Percentiles rank a stretch among this genome's conserved stretches.
These are phyloP conservation scores for Leucopsar rothschildi DNA, from an alignment of 2,113 vertebrate species.

Conservation along the genomic window DNA sequence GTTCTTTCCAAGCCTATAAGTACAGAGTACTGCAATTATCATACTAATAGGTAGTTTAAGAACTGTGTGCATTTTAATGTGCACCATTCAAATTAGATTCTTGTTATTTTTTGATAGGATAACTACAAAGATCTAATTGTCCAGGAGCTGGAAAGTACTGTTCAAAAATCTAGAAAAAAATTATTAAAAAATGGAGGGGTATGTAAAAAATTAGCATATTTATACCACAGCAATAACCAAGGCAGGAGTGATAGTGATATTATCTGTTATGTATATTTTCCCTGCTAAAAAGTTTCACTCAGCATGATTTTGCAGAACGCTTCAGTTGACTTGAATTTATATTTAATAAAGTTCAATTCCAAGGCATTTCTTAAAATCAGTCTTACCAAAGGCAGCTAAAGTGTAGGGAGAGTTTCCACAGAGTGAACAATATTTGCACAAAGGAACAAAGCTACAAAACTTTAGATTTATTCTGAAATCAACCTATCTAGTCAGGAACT, in stretches of 20 bases:
- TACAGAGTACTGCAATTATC: neutral
- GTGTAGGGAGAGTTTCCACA: too few species aligned
- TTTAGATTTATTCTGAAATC: neutral
- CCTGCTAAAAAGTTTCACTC: neutral
- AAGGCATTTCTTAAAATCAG: neutral
- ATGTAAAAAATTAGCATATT: neutral
- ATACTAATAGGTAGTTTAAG: conserved; percentile 14
- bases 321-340: neutral
- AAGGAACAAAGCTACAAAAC: neutral
- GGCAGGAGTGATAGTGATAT: neutral
- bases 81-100: neutral
- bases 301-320: neutral
- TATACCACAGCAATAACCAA: neutral
- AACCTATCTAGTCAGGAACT: neutral
- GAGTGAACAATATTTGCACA: neutral
- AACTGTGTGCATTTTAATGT: neutral
- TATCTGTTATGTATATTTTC: neutral
- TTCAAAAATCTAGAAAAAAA: neutral
- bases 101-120: neutral
- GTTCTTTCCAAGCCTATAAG: neutral
- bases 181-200: neutral
- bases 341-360: neutral
- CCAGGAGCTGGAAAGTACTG: neutral
- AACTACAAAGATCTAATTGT: neutral
- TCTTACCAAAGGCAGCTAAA: neutral